Base-by-base conservation (phyloP, 1,140 invertebrate genomes). In the Heliconius himera region DNA sequence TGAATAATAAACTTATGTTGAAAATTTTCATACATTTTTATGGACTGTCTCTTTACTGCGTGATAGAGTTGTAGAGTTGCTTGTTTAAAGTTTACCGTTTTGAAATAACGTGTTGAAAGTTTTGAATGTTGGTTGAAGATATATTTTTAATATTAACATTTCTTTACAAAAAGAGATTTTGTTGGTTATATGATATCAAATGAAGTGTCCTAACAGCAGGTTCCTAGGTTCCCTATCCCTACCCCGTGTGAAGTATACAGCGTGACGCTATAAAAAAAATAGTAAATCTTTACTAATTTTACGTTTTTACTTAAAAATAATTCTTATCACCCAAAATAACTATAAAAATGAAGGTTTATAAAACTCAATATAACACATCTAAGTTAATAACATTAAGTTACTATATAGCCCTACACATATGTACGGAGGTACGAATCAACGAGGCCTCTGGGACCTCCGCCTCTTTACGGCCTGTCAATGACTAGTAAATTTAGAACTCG, bases 381-480 rank as follows among this genome's bases (percentile, higher is more conserved):
- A 11, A 66, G 22, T 66, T 66, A 66, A 66, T 66, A 66, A 66
- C 60, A 66, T 66, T 66, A 66, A 66, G 60, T 66, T 66, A 66
- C 60, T n/a, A 26, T 66, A 66, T 16, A 66, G 11, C 13, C 1
- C 13, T 26, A 56, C 22, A 66, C 60, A 66, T 66, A 66, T 66
- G 22, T 66, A 90, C 81, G 84, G 77, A 85, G 86, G 83, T 87
- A 87, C 85, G 87, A 82, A 80, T 76, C 85, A 93, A 94, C 90
- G 93, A 93, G 90, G 77, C 93, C 85, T 88, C 49, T 51, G 91
- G 84, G 91, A 85, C 79, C 76, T 81, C 85, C 86, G 85, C 86
- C 88, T 92, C 88, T 93, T 93, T 93, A 94, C 90, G 86, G 89
- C 90, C 92, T 94, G 93, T 94, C 93, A 93, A 94, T 94, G 92